A percentile compares a stretch with the other conserved stretches of the same genome.
These are phyloP conservation scores for Notolepis coatsorum DNA, from an alignment of 2,797 vertebrate genomes.

Conservation along the genomic window DNA sequence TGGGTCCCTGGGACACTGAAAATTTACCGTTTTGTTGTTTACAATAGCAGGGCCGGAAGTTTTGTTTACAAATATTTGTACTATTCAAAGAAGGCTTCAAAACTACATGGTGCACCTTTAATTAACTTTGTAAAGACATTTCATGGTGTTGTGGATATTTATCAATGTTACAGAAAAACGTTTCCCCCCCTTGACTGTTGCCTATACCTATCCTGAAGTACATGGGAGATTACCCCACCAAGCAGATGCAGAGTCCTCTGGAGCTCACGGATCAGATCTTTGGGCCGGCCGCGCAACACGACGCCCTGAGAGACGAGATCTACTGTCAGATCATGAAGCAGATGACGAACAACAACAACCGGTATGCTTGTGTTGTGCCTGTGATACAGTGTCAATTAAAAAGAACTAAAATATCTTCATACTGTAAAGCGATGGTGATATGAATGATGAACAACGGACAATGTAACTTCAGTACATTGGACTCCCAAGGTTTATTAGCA, in stretches of 20 bases:
- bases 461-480: no score
- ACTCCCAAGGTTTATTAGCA: no score
- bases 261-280: slow-evolving; percentile 97
- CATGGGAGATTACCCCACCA: slow-evolving; percentile 97
- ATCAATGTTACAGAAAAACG: no score
- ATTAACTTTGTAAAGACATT: no score
- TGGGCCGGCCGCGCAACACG: slow-evolving; percentile 81
- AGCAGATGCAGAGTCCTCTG: slow-evolving; percentile 81
- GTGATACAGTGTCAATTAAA: background rate
- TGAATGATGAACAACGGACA: no score
- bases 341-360: slow-evolving; percentile 90
- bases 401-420: background rate
- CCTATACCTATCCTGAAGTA: slow-evolving; percentile 94
- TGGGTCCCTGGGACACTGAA: no score
- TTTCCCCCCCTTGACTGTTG: slow-evolving; percentile 80
- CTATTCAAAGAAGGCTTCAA: no score
- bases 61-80: no score
- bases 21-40: no score
- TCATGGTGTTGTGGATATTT: no score
- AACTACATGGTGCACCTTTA: no score
- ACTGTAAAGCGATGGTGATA: background rate
- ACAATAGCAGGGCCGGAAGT: no score
- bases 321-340: slow-evolving; percentile 99
- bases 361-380: slow-evolving; percentile 71
- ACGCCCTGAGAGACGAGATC: slow-evolving; percentile 89